Evolutionary conservation across 2,113 vertebrate species (phyloP).

Genomic region (Vanacampus margaritifer): DNA sequence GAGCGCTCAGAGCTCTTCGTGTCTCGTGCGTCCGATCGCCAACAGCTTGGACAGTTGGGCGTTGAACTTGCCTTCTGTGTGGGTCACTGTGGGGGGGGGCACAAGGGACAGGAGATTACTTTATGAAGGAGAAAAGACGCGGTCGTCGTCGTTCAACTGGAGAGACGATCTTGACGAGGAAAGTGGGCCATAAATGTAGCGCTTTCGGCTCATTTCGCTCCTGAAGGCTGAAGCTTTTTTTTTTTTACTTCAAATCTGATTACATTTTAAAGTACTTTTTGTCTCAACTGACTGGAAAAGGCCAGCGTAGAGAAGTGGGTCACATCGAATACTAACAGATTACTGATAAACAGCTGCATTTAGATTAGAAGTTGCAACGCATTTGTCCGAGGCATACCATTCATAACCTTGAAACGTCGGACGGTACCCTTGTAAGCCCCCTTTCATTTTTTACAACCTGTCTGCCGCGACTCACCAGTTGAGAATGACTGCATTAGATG

Average conservation of each 20-base stretch:
- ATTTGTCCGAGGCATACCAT: too few species aligned
- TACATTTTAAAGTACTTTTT: too few species aligned
- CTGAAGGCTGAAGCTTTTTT: neutral
- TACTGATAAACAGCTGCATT: too few species aligned
- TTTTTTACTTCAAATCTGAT: neutral
- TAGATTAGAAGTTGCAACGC: too few species aligned
- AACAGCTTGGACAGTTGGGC: conserved; percentile 87
- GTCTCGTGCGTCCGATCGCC: conserved; percentile 74
- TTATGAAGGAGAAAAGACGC: neutral
- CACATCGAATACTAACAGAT: too few species aligned
- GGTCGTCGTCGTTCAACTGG: conserved; percentile 11
- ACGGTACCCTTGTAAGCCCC: too few species aligned
- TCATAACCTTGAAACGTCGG: too few species aligned
- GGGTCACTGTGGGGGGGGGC: conserved; percentile 74
- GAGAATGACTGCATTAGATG: too few species aligned
- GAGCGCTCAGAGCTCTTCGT: conserved; percentile 79
- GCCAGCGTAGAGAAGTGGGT: too few species aligned
- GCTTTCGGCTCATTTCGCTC: neutral
- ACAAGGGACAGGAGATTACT: conserved; percentile 24
- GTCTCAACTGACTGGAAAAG: too few species aligned
- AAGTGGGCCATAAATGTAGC: neutral
- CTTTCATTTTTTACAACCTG: too few species aligned
- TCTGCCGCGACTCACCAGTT: too few species aligned
- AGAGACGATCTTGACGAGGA: neutral
- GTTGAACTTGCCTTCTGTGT: conserved; percentile 85